Evolutionary conservation across 2,888 invertebrate species (phyloP).

Genomic region (Matsumyia berberina): DNA sequence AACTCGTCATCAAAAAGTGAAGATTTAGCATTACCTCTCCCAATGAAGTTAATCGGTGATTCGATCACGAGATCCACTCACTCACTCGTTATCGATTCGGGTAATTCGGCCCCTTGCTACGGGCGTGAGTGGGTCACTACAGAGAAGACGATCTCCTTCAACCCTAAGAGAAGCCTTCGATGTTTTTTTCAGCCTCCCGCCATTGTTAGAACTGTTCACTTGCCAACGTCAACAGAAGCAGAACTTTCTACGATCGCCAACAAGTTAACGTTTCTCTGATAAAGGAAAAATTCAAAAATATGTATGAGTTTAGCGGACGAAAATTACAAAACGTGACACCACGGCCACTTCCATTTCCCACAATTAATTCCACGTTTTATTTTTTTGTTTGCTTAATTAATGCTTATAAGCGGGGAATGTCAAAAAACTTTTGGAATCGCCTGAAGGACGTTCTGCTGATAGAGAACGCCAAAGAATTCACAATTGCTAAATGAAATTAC

Average conservation of each 20-base stretch:
- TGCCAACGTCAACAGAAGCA: not conserved
- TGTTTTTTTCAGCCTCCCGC: too few relatives aligned
- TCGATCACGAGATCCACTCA: too few relatives aligned
- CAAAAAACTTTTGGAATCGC: slow-evolving; percentile 56
- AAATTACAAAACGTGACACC: slow-evolving; percentile 61
- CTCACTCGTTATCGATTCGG: too few relatives aligned
- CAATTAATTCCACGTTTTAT: slow-evolving; percentile 52
- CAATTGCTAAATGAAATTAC: slow-evolving; percentile 17
- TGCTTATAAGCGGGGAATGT: slow-evolving; percentile 31
- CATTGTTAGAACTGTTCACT: not conserved
- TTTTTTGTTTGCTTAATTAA: slow-evolving; percentile 31
- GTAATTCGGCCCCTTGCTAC: too few relatives aligned
- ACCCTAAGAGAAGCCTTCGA: too few relatives aligned
- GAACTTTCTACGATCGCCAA: not conserved
- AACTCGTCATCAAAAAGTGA: too few relatives aligned
- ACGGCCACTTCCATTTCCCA: slow-evolving; percentile 37
- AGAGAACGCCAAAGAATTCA: slow-evolving; percentile 53
- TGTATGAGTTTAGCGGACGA: not conserved
- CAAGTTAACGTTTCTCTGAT: not conserved
- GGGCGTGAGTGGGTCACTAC: too few relatives aligned
- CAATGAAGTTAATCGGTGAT: too few relatives aligned
- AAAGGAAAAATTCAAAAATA: not conserved
- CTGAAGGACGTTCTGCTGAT: slow-evolving; percentile 63
- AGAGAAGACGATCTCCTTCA: too few relatives aligned
- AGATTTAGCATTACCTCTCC: too few relatives aligned